These are phyloP conservation scores for Urosaurus nigricauda DNA, from an alignment of 2,797 vertebrate genomes.

Conservation along the genomic window DNA sequence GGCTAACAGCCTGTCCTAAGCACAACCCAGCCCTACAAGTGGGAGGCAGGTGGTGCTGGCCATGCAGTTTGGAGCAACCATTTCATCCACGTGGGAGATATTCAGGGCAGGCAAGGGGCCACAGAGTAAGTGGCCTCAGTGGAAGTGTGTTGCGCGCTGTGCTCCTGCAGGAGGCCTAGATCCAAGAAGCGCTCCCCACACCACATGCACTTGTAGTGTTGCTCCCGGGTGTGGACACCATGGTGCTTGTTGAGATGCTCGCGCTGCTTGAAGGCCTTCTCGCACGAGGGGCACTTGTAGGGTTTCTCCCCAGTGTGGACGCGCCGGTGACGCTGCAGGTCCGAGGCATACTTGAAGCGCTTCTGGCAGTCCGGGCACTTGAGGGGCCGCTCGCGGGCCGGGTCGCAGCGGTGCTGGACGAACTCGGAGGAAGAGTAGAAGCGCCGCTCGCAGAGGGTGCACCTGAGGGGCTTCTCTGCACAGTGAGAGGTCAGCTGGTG, in stretches of 20 bases:
- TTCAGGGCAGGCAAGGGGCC: constrained; percentile 88
- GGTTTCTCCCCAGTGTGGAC: constrained; percentile 98
- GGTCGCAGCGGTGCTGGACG: constrained; percentile 96
- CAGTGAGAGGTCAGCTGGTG: constrained; percentile 94
- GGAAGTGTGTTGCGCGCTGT: constrained; percentile 93
- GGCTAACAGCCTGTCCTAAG: fast-evolving
- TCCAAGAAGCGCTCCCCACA: constrained; percentile 96
- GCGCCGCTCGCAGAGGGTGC: constrained; percentile 95
- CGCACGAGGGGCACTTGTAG: constrained; percentile 94
- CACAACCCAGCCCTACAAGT: neutral
- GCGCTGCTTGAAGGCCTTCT: constrained; percentile 97
- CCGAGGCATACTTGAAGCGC: constrained; percentile 96
- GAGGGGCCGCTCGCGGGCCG: constrained; percentile 93
- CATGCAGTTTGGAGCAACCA: neutral
- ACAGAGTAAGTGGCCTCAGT: constrained; percentile 90
- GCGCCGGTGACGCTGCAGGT: constrained; percentile 94
- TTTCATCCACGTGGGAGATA: fast-evolving
- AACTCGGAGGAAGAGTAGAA: constrained; percentile 97
- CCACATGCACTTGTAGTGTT: constrained; percentile 98
- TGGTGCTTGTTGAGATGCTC: constrained; percentile 97
- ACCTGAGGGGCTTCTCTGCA: constrained; percentile 95
- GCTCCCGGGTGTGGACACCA: constrained; percentile 93
- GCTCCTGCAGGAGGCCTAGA: constrained; percentile 94
- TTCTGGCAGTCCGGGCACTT: constrained; percentile 97
- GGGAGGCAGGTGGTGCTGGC: constrained; percentile 30